Evolutionary conservation across 1,140 invertebrate genomes (phyloP), one percentile per base, ranked within the genome.

Genomic region (Lanistes nyassanus): DNA sequence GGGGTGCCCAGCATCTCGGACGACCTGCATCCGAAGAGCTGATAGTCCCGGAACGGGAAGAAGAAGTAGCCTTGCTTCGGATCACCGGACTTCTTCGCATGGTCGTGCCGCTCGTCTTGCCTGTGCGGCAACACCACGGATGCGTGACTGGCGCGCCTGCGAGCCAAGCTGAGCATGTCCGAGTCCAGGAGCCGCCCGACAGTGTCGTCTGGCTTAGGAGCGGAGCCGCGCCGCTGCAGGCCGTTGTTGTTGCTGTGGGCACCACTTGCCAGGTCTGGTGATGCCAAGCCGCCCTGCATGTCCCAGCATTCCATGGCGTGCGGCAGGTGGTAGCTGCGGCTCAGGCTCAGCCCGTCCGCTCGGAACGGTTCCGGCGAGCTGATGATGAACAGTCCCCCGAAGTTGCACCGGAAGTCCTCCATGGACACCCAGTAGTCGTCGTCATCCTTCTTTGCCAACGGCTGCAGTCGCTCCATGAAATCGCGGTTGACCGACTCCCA

Each of bases 321-420:
- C 51, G 60, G n/a, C 34, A 74, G 56, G 13, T 74, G 74, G 64
- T 82, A 85, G 3, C 72, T 78, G 26, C 85, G 64, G 23, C 75
- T 74, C 13, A 84, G 47, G 53, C 75, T 78, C 2, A 85, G 79
- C 11, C 82, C 83, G 58, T 86, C 82, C n/a, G 78, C 62, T 11
- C 79, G 78, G 71, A 79, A 87, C 6, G 86, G 84, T 34, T 84
- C 84, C 3, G 78, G 76, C 26, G 76, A 81, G 71, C 82, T 86
- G 68, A 83, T 80, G 47, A 87, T 83, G n/a, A 87, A 79, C 9
- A 87, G 60, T 16, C 85, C 85, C 9, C 84, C 85, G 76, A 86
- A 87, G 74, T 87, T 84, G 70, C 84, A 85, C 68, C 83, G 80
- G 81, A 87, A 87, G 76, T 87, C 86, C 16, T 84, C 81, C 37